Base-by-base conservation (phyloP, 2,113 vertebrate genomes). In the Mirza zaza region DNA sequence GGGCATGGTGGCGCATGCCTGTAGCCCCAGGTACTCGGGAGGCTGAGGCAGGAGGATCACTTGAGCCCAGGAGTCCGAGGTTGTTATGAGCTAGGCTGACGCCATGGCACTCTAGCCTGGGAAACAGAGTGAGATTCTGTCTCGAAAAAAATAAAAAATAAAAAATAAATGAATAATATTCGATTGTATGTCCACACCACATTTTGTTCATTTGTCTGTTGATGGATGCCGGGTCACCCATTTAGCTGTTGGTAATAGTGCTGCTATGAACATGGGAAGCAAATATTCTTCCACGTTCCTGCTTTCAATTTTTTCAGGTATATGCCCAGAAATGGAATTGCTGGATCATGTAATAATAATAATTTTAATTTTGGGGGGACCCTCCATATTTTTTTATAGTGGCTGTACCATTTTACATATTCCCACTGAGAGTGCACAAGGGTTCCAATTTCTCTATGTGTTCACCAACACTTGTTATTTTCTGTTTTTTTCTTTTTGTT, bases 191-290 rank as follows among this genome's bases (percentile, higher is more conserved):
- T 57, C 42, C 6, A 1, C 1, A 13, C 23, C 61, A 3, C 42
- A 39, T 15, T 87, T 48, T 29, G 14, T 59, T 50, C 2, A 0
- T 1, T 8, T 39, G 10, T 17, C 70, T 6, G 36, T 8, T 0
- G 1, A 0, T 1, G 23, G 73, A 55, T 1, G 0, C 48, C 2
- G 48, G 55, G 1, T 17, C 42, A 10, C 5, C 32, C 9, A 39
- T 39, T 36, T 6, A 61, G 61, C 61, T 48, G 1, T 39, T 39
- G 65, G 8, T 45, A 71, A 34, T n/a, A 20, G 18, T 1, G 73
- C 32, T 20, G 50, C 65, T 32, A 0, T 2, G 57, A 27, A 34
- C 1, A 0, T 7, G 13, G 8, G 39, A 5, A 23, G 18, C 75
- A 25, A 3, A 29, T 59, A 14, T 5, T 8, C 18, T 45, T 50